Conservation (phyloP, 2,113 vertebrate genomes). For the Chauna torquata region DNA sequence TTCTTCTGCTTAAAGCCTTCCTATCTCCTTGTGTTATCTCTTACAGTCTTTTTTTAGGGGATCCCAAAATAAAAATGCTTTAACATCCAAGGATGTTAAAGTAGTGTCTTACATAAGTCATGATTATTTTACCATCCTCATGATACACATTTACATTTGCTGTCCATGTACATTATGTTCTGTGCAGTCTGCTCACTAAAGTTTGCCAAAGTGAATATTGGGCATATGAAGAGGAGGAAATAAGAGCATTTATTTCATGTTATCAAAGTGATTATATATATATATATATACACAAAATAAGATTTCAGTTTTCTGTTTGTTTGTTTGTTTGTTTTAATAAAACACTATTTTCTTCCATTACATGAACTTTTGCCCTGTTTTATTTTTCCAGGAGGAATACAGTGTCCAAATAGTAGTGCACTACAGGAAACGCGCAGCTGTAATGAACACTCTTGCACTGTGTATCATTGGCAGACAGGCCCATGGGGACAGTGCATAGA, state of each 20-base stretch:
- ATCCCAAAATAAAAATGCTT: neutral
- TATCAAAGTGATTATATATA: neutral
- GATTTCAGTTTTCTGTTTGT: neutral
- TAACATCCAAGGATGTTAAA: neutral
- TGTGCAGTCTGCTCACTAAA: neutral
- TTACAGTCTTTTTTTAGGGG: neutral
- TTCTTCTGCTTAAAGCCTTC: neutral
- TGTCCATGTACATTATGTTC: neutral
- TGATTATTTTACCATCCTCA: neutral
- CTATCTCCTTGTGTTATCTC: neutral
- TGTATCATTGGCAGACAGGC: constrained; percentile 96
- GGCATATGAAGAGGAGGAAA: neutral
- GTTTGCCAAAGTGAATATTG: neutral
- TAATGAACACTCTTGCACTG: constrained; percentile 93
- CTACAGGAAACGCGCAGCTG: constrained; percentile 92
- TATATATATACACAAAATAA: neutral
- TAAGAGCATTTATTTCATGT: neutral
- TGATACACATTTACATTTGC: neutral
- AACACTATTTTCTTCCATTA: neutral
- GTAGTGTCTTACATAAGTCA: neutral
- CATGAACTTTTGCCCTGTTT: neutral
- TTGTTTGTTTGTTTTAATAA: neutral
- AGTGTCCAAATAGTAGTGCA: constrained; percentile 89
- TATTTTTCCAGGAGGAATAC: constrained; percentile 81
- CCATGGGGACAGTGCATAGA: constrained; percentile 92